Evolutionary conservation across 2,888 invertebrate genomes (phyloP), one percentile per base, ranked within the genome.

Genomic region (Mesoligia furuncula): DNA sequence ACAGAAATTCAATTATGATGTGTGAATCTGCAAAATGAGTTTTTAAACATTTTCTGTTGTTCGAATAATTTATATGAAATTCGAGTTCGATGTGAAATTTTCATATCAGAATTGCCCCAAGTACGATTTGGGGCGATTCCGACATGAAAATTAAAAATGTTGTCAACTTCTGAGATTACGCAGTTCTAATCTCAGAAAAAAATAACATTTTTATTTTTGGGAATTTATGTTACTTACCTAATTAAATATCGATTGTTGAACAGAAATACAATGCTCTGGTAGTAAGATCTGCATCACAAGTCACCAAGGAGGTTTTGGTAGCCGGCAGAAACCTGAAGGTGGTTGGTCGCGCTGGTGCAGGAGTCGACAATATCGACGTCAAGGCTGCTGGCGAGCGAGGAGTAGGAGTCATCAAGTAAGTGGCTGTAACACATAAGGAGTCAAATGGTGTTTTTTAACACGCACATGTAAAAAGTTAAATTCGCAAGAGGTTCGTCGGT

Each of bases 341-440:
- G 31, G 98, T 99, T 64, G 99, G 99, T 24, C 97, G 99, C 66
- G 99, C 99, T n/a, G 99, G 99, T 11, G 99, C 99, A 3, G 99
- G 99, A 7, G 99, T 99, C 8, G 99, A 99, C 96, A 99, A 99
- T 95, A 99, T 99, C 85, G 99, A 99, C 93, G 98, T 99, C 66
- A 95, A 97, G 61, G 98, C 98, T 11, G 99, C 99, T 8, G 99
- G 98, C 0, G 97, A 97, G 85, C 97, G 98, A 88, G 98, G 99
- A 87, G 97, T 99, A 87, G 97, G 99, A 84, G 99, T 99, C 68
- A 98, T 99, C 92, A 99, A 99, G 99, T 99, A 97, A 97, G 98
- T 80, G 6, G 11, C 1, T 15, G 7, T 27, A 36, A 66, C 17
- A 20, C 2, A 31, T 48, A 67, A 17, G 15, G 8, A 54, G 15